phyloP scores from a whole-genome alignment of 2,888 invertebrate genomes.

The Eretmocerus hayati region DNA sequence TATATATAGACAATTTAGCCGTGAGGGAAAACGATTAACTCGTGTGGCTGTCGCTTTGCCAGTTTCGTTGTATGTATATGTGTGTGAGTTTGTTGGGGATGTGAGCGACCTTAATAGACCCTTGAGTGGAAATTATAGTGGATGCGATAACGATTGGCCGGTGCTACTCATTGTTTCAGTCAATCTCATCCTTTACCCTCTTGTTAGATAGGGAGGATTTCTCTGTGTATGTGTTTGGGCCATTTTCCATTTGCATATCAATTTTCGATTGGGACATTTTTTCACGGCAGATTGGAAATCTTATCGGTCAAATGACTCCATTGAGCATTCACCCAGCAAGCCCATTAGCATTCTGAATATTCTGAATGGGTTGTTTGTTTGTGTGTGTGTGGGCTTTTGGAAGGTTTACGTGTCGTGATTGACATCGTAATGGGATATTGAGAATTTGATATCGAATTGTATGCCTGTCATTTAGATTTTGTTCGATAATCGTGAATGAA shows the following conservation, averaged over 20 bases:
- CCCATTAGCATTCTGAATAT: too few species aligned
- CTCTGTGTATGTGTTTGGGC: too few species aligned
- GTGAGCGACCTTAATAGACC: constrained; percentile 6
- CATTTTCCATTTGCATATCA: background rate
- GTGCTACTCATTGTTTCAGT: constrained; percentile 7
- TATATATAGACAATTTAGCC: too few species aligned
- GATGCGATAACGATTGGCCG: constrained; percentile 19
- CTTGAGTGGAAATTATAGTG: constrained; percentile 17
- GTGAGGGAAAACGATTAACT: constrained; percentile 19
- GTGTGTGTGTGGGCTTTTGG: background rate
- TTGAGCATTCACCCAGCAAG: too few species aligned
- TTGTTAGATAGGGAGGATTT: too few species aligned
- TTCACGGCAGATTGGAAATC: background rate
- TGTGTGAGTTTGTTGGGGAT: background rate
- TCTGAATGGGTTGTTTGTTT: background rate
- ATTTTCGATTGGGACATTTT: background rate
- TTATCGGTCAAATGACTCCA: background rate
- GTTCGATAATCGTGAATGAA: too few species aligned
- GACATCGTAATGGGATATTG: too few species aligned
- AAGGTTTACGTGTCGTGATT: too few species aligned
- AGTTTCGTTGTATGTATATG: too few species aligned
- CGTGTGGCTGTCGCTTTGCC: background rate
- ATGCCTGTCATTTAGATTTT: too few species aligned
- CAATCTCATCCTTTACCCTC: background rate
- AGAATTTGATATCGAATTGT: too few species aligned